These are phyloP conservation scores for Anoplius nigerrimus DNA, from an alignment of 2,888 invertebrate genomes.

Conservation along the genomic window DNA sequence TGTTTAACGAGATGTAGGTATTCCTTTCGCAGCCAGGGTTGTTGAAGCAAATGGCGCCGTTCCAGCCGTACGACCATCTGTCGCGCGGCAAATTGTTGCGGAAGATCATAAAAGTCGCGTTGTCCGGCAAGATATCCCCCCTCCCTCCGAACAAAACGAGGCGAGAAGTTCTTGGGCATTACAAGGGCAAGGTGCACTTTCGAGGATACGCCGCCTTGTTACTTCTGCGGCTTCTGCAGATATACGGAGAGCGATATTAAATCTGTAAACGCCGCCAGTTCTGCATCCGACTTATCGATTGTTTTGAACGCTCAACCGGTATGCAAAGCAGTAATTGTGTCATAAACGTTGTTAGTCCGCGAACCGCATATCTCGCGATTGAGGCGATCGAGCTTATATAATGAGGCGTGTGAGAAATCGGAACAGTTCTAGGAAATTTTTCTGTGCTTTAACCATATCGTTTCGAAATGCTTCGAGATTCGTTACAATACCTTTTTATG, in stretches of 20 bases:
- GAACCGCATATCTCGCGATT: no score
- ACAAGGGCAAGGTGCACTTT: slow-evolving; percentile 28
- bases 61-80: slow-evolving; percentile 22
- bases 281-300: no score
- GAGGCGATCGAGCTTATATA: no score
- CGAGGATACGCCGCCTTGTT: slow-evolving; percentile 6
- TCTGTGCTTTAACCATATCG: no score
- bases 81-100: slow-evolving; percentile 34
- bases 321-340: no score
- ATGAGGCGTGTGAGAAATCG: no score
- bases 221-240: slow-evolving; percentile 5
- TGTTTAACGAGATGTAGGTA: slow-evolving; percentile 13
- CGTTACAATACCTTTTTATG: no score
- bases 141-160: slow-evolving; percentile 3
- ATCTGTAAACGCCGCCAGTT: background rate
- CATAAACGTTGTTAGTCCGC: no score
- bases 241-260: slow-evolving; percentile 14
- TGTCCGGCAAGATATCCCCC: slow-evolving; percentile 23
- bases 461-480: no score
- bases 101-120: slow-evolving; percentile 34
- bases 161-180: slow-evolving; percentile 31
- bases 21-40: slow-evolving; percentile 31
- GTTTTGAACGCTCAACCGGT: no score
- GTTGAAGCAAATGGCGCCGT: slow-evolving; percentile 29
- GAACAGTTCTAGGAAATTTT: no score